These are phyloP conservation scores for Zophobas morio DNA, from an alignment of 1,140 invertebrate genomes.

Conservation along the genomic window DNA sequence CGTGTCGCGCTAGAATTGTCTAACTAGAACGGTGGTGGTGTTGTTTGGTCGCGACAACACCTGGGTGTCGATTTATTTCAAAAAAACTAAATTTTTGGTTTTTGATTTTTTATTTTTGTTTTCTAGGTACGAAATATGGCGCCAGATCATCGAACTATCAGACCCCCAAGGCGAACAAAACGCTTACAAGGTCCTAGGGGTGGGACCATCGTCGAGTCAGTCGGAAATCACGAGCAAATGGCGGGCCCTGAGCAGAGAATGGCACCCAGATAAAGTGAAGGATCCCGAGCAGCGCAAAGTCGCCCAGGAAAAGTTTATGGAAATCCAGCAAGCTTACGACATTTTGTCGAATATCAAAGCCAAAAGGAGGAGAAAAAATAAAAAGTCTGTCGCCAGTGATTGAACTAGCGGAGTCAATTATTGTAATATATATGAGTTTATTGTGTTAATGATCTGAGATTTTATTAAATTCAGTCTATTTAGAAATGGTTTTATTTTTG, in stretches of 20 bases:
- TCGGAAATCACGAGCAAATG: slow-evolving; percentile 88
- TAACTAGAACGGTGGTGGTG: too few species aligned
- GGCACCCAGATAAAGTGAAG: slow-evolving; percentile 94
- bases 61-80: background rate
- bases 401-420: slow-evolving; percentile 6
- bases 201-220: slow-evolving; percentile 83
- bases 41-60: too few species aligned
- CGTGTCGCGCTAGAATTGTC: too few species aligned
- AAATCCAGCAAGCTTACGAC: slow-evolving; percentile 94
- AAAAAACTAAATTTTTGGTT: too few species aligned
- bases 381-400: slow-evolving; percentile 70
- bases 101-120: slow-evolving; percentile 41
- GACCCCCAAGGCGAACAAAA: slow-evolving; percentile 93
- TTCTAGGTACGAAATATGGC: slow-evolving; percentile 80
- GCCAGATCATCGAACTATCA: slow-evolving; percentile 86
- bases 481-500: too few species aligned
- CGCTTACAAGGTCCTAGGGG: slow-evolving; percentile 86
- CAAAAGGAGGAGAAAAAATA: slow-evolving; percentile 79
- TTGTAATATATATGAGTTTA: slow-evolving; percentile 7
- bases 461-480: slow-evolving; percentile 1
- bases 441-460: slow-evolving; percentile 13
- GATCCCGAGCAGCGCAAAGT: slow-evolving; percentile 74
- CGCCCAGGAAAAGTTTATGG: slow-evolving; percentile 91
- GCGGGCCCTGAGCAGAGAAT: slow-evolving; percentile 86
- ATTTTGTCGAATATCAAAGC: slow-evolving; percentile 88